Conservation (phyloP, 2,113 vertebrate species). For the Malurus elegans region DNA sequence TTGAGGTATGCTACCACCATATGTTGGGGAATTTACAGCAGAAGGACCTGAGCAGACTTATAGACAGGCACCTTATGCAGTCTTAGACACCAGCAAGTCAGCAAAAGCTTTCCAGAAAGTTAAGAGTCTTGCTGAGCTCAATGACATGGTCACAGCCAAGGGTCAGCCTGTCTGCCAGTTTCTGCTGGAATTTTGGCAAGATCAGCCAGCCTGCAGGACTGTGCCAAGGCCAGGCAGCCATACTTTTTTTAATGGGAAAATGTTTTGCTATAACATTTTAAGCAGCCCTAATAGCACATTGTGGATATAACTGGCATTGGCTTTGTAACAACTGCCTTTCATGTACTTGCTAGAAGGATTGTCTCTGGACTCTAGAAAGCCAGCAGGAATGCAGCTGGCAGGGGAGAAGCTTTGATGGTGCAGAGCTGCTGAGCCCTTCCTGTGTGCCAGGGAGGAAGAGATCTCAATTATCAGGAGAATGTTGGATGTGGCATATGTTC, state of each 20-base stretch:
- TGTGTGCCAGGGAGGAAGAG: not conserved
- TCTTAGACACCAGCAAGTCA: not conserved
- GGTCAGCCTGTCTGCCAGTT: not conserved
- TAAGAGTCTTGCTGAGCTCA: not conserved
- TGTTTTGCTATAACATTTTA: not conserved
- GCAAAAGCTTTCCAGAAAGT: not conserved
- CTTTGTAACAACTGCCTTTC: not conserved
- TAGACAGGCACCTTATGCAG: not conserved
- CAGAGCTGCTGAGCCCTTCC: not conserved
- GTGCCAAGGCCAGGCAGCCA: not conserved
- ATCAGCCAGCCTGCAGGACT: not conserved
- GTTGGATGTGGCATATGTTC: rapidly evolving
- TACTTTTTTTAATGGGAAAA: not conserved
- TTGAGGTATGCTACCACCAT: not conserved
- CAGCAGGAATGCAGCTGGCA: not conserved
- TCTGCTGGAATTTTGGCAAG: not conserved
- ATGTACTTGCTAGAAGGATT: not conserved
- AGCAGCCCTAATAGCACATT: not conserved
- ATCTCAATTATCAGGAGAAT: not conserved
- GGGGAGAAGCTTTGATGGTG: too few species aligned
- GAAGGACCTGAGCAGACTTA: not conserved
- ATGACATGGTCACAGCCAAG: not conserved
- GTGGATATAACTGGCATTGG: not conserved
- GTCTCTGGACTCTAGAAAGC: not conserved
- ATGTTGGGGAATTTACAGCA: not conserved